phyloP scores from a whole-genome alignment of 2,113 vertebrate species.

The Addax nasomaculatus region DNA sequence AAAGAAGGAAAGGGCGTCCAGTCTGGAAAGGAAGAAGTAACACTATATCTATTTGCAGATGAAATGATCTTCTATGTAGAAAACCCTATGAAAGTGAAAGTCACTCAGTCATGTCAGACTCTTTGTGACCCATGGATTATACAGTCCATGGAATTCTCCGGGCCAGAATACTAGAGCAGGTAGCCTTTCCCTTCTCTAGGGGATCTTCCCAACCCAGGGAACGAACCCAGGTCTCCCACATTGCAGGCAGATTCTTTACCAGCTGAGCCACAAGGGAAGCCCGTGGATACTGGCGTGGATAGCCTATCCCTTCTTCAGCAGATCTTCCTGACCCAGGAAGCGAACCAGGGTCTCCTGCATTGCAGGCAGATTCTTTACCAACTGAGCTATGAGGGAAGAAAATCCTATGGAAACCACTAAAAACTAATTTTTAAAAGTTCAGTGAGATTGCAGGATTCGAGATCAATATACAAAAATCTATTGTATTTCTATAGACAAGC shows the following conservation, averaged over 20 bases:
- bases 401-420: background rate
- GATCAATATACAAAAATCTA: background rate
- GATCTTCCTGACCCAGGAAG: background rate
- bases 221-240: background rate
- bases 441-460: background rate
- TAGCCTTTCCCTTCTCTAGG: background rate
- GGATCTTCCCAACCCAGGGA: background rate
- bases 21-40: background rate
- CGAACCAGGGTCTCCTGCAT: background rate
- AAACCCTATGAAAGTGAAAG: background rate
- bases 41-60: background rate
- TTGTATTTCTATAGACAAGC: background rate
- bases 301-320: background rate
- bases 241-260: background rate
- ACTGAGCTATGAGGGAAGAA: background rate
- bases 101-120: fast-evolving
- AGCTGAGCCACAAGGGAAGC: background rate
- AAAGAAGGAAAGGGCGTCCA: background rate
- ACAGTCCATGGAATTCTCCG: background rate
- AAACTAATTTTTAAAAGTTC: background rate
- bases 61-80: background rate
- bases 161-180: background rate
- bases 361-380: background rate
- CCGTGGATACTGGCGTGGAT: background rate
- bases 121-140: background rate